Base-by-base conservation (phyloP, 2,888 invertebrate species). In the Agapetus fuscipes region DNA sequence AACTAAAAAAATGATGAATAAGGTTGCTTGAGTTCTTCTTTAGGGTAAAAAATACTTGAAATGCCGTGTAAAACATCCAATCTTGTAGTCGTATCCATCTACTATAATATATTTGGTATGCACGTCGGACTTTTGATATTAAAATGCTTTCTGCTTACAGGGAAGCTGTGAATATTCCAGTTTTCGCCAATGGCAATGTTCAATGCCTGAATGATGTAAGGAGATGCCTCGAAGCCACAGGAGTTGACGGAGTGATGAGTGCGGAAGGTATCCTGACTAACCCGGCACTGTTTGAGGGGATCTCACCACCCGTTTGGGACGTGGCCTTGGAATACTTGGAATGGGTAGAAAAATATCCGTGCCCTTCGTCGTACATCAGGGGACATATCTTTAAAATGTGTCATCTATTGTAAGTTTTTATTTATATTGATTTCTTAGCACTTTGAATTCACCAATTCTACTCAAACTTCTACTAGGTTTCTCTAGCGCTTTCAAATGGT, bases 121-220 rank as follows among this genome's bases (percentile, higher is more conserved):
- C n/a, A n/a, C n/a, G n/a, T n/a, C n/a, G n/a, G n/a, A n/a, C n/a
- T n/a, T n/a, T n/a, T n/a, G n/a, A n/a, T n/a, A n/a, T n/a, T n/a
- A 20, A 6, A 20, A 20, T 20, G 20, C n/a, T 30, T 12, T 15
- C 17, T 29, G 28, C 9, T 39, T 36, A 28, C 56, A 91, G 90
- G 54, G 75, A 88, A 50, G 79, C 80, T 41, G 78, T 97, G 15
- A 80, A 76, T 45, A 83, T 98, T 54, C 97, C 98, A 10, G 88
- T 98, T 55, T 81, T 97, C 59, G 94, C 96, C 16, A 98, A 98
- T 70, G 97, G 98, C 11, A 98, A 98, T 58, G 90, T 98, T 50
- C 91, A 96, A 60, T 86, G 84, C 53, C 60, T 89, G 51, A 79
- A 82, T 54, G 97, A 98, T 71, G 79, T 90, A 2, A 66, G 82